Evolutionary conservation across 2,888 invertebrate genomes (phyloP), one percentile per base, ranked within the genome.

Genomic region (Onthophagus sagittarius): DNA sequence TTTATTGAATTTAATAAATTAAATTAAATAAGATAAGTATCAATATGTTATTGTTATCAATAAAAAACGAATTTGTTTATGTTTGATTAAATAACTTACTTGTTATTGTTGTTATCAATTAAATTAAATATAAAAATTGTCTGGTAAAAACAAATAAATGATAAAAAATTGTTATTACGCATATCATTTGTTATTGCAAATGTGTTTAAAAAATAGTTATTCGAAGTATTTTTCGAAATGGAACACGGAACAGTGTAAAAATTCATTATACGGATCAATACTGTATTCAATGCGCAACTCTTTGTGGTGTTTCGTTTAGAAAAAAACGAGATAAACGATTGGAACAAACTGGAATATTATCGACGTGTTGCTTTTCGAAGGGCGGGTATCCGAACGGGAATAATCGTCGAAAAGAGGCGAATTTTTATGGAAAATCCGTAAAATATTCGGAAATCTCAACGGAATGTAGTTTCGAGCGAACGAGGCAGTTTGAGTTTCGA

Each of bases 231-330:
- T 53, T 53, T 53, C 6, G 7, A 9, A 53, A 7, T 53, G 39
- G 39, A 23, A 23, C 23, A 53, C 39, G 11, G 9, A 9, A 53
- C 5, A 23, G 67, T 67, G 32, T 67, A 67, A 67, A 63, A 67
- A 67, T 67, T 67, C 67, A 67, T 67, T 67, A 67, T 15, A 31
- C 67, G 67, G 67, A 67, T 67, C 67, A 67, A 67, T 67, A 67
- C 67, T 6, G 32, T 31, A 67, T 23, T 32, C 67, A 67, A 31
- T 32, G 67, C 67, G 67, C 67, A 67, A 67, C 67, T 67, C 31
- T 67, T 67, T 15, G 7, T 14, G n/a, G 13, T 14, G 67, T 23
- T 15, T 23, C 23, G 67, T 23, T 23, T 23, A 67, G 23, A 67
- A 32, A 32, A 67, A n/a, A 67, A 9, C 6, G 67, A 31, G 32